Percentiles rank a stretch among this genome's conserved stretches.
Conservation (phyloP, 2,888 invertebrate species). For the Lottia gigantea region DNA sequence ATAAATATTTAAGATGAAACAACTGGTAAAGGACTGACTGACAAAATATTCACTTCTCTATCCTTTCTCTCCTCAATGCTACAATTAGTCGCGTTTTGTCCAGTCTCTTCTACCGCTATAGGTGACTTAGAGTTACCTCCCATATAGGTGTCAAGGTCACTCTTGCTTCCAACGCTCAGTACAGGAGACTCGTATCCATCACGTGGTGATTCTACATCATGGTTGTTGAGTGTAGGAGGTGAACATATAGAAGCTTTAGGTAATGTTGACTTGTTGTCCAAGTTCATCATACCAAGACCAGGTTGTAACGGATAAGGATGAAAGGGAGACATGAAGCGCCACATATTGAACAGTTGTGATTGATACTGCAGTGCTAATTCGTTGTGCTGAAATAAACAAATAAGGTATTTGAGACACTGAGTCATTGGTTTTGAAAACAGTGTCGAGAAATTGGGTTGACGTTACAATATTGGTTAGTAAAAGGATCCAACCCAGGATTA, state of each 20-base stretch:
- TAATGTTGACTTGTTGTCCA: neutral
- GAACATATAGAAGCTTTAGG: neutral
- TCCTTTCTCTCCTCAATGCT: neutral
- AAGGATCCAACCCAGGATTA: too few relatives aligned
- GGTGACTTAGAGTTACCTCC: neutral
- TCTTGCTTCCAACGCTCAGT: neutral
- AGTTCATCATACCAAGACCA: neutral
- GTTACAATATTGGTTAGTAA: too few relatives aligned
- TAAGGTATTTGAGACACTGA: neutral
- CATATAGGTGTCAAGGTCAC: neutral
- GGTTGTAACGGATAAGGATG: neutral
- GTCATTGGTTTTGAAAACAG: neutral
- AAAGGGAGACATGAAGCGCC: conserved; percentile 1
- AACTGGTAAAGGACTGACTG: neutral
- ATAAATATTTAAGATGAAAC: neutral
- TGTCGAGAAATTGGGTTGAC: too few relatives aligned
- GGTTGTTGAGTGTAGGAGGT: neutral
- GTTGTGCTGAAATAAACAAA: neutral
- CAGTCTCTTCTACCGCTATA: neutral
- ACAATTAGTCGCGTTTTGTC: neutral
- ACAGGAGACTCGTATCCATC: neutral
- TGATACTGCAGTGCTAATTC: conserved; percentile 3
- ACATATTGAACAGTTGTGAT: conserved; percentile 6
- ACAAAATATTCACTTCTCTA: neutral
- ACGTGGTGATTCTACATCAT: neutral